phyloP scores from a whole-genome alignment of 2,113 vertebrate genomes.

The Rissa tridactyla region DNA sequence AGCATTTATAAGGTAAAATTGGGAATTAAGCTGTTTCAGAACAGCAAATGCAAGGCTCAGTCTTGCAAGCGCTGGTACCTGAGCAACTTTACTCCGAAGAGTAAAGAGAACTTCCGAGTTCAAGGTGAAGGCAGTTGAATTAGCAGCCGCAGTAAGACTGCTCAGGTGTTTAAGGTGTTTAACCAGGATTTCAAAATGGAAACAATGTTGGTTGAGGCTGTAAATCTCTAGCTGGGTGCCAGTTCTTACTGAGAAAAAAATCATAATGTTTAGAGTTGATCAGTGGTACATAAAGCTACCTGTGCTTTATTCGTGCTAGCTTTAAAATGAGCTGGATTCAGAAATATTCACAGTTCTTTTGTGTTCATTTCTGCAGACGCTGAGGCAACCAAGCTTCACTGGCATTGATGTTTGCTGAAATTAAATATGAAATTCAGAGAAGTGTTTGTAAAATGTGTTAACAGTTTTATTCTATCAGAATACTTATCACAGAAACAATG shows the following conservation, averaged over 20 bases:
- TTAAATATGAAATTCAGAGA: not conserved
- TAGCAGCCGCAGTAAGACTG: not conserved
- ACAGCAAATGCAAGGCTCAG: not conserved
- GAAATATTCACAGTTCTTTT: not conserved
- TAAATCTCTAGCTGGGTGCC: not conserved
- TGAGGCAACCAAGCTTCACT: not conserved
- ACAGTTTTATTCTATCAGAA: not conserved
- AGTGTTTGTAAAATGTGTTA: not conserved
- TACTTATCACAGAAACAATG: constrained; percentile 18
- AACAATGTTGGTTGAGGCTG: not conserved
- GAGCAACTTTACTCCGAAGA: not conserved
- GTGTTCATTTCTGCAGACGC: not conserved
- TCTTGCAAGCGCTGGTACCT: not conserved
- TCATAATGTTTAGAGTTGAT: not conserved
- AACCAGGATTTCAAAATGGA: not conserved
- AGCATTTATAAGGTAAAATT: not conserved
- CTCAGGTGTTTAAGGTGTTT: not conserved
- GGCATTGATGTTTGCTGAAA: not conserved
- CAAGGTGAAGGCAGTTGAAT: not conserved
- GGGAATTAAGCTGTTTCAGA: not conserved
- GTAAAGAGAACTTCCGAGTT: not conserved
- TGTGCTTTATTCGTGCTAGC: not conserved
- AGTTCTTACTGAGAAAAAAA: not conserved
- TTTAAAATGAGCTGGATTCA: constrained; percentile 3
- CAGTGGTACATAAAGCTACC: not conserved